A percentile compares a stretch with the other conserved stretches of the same genome.
Evolutionary conservation across 2,888 invertebrate genomes (phyloP).

Genomic region (Hermaeophaga mercurialis): DNA sequence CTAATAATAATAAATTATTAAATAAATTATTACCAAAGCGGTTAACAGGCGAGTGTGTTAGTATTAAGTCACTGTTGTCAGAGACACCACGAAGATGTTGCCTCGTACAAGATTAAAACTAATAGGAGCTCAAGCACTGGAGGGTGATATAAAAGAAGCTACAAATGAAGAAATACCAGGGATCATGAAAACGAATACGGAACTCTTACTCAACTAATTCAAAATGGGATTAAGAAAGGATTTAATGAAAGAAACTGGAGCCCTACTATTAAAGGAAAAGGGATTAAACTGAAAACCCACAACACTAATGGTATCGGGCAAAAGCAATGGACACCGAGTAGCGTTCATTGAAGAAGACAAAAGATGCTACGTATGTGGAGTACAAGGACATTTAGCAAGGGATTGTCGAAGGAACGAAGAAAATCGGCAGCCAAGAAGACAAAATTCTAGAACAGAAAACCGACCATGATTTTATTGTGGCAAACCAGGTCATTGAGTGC

Average conservation of each 20-base stretch:
- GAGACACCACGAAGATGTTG: constrained; percentile 23
- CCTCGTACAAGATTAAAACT: constrained; percentile 14
- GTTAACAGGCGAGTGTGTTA: no score
- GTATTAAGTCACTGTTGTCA: constrained; percentile 8
- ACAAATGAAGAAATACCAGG: constrained; percentile 8
- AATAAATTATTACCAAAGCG: no score
- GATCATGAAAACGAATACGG: constrained; percentile 9
- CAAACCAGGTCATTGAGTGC: not conserved
- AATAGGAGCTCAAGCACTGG: constrained; percentile 12
- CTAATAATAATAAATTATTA: no score
- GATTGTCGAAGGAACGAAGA: constrained; percentile 6
- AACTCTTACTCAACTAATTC: constrained; percentile 24
- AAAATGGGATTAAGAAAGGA: constrained; percentile 22
- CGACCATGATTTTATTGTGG: not conserved
- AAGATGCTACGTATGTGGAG: not conserved
- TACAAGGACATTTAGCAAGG: constrained; percentile 1
- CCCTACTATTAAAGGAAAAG: constrained; percentile 8
- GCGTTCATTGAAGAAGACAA: not conserved
- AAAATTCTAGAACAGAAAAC: not conserved
- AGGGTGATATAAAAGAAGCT: constrained; percentile 8
- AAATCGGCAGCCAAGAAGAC: no score
- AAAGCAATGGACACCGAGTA: not conserved
- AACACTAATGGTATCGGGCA: not conserved
- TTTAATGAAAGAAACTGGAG: constrained; percentile 11
- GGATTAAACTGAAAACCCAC: no score